phyloP scores from a whole-genome alignment of 2,888 invertebrate genomes.

The Galerucella nymphaeae region DNA sequence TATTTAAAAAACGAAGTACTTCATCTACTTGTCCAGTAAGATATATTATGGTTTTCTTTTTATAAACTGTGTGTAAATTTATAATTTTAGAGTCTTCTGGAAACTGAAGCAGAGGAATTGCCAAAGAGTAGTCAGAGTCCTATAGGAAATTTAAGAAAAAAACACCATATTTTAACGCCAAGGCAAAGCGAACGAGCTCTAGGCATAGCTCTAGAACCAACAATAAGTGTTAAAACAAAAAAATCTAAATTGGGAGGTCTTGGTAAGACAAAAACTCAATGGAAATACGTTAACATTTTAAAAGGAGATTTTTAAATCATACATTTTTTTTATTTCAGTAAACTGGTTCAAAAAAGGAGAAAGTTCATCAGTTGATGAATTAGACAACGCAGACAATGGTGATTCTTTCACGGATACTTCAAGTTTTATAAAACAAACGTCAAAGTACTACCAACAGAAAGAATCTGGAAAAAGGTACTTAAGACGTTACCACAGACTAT shows the following conservation, averaged over 20 bases:
- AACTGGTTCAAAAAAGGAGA: conserved; percentile 72
- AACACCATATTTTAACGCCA: conserved; percentile 82
- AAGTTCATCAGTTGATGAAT: conserved; percentile 65
- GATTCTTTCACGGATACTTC: conserved; percentile 64
- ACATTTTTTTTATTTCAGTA: conserved; percentile 53
- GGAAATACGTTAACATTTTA: not conserved
- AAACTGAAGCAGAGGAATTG: conserved; percentile 82
- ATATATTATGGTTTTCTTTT: not conserved
- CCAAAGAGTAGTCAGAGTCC: conserved; percentile 82
- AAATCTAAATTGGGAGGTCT: conserved; percentile 77
- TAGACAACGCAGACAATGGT: conserved; percentile 67
- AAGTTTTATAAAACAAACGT: conserved; percentile 64
- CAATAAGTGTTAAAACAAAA: conserved; percentile 65
- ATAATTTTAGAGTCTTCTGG: conserved; percentile 77
- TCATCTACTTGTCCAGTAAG: conserved; percentile 87
- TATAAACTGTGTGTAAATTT: conserved; percentile 18
- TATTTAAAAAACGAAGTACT: conserved; percentile 89
- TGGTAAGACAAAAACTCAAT: conserved; percentile 64
- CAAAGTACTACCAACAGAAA: conserved; percentile 64
- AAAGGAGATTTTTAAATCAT: too few species aligned
- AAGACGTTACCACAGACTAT: not conserved
- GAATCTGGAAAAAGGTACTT: conserved; percentile 54
- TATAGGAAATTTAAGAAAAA: conserved; percentile 78
- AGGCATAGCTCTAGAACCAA: conserved; percentile 68
- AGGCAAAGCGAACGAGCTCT: conserved; percentile 86